Evolutionary conservation across 2,113 vertebrate species (phyloP), one percentile per base, ranked within the genome.

Genomic region (Isichthys henryi): DNA sequence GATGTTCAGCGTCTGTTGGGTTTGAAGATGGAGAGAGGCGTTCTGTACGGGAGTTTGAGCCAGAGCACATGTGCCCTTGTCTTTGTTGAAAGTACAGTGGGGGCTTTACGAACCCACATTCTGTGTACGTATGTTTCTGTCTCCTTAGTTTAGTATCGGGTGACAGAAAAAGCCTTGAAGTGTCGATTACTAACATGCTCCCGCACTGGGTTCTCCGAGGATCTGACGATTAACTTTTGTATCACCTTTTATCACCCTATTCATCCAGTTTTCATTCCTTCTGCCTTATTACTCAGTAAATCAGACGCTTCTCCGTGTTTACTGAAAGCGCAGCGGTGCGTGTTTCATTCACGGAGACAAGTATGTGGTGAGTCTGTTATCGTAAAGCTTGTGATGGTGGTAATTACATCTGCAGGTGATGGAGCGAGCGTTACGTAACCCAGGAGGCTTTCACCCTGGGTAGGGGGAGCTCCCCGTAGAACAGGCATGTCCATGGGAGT

Each of bases 351-450:
- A 23, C 19, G 53, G 35, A 19, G 49, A 86, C 11, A 1, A 3
- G 49, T 19, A 31, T 17, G 50, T 8, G 27, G 53, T 23, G 50
- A 39, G 31, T 88, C 39, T 88, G 35, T 88, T 45, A 66, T 46
- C 87, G 27, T 17, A 43, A 23, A 45, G 53, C 52, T 0, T 11
- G 35, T 15, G 39, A 45, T n/a, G 19, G 52, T 17, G 4, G 53
- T 88, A 46, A 88, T 88, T 88, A 27, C 43, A 88, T n/a, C 35
- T 66, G 52, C 53, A 88, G 86, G 86, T 88, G 31, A 88, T 58
- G 52, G 50, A 66, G 53, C 56, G 21, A n/a, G 56, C 4, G 3
- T 46, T 46, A 66, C 52, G 21, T 58, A 62, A 46, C 23, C 6
- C 17, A 5, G 39, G 19, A 1, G 86, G 21, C 35, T 27, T 21